Base-by-base conservation (phyloP, 2,888 invertebrate genomes). In the Cryptus armator region DNA sequence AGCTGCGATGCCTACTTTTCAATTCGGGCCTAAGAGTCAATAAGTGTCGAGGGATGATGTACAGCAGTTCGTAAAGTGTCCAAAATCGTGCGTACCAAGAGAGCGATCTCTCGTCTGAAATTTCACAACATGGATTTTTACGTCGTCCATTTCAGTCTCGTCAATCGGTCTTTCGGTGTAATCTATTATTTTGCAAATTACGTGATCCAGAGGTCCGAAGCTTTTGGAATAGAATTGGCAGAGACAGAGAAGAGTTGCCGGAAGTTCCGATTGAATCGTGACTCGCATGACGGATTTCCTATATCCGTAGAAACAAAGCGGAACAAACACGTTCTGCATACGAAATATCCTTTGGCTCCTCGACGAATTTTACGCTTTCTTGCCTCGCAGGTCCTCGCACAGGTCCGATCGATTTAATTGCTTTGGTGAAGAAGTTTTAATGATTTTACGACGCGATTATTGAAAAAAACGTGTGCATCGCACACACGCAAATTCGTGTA, bases 41-140 rank as follows among this genome's bases (percentile, higher is more conserved):
- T 93, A 93, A 93, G 93, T 92, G 93, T 93, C 93, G 92, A 89
- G 89, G 91, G 90, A 93, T 93, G 93, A 93, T 92, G 88, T 92
- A 93, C 91, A 87, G 90, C 85, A 74, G 72, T 46, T 77, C 43
- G 75, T 43, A 29, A 46, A 56, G 29, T 71, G 32, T 67, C 71
- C 68, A 66, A 19, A 86, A 75, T 85, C 68, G 56, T 83, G 79
- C 81, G 89, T 91, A 91, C 90, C 91, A 92, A 91, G 56, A 37
- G 29, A 72, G 12, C 14, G 56, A 1, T 19, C 12, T 19, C 43
- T 24, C 24, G 6, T 10, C 1, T 29, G 19, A 9, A 44, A 44
- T 46, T 44, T 44, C 6, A 1, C 24, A 44, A 24, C 12, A 51
- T 37, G 6, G 32, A 68, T 68, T 68, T 68, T 68, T 48, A 24